Evolutionary conservation across 2,888 invertebrate genomes (phyloP), one percentile per base, ranked within the genome.

Genomic region (Aphelenchoides bicaudatus): DNA sequence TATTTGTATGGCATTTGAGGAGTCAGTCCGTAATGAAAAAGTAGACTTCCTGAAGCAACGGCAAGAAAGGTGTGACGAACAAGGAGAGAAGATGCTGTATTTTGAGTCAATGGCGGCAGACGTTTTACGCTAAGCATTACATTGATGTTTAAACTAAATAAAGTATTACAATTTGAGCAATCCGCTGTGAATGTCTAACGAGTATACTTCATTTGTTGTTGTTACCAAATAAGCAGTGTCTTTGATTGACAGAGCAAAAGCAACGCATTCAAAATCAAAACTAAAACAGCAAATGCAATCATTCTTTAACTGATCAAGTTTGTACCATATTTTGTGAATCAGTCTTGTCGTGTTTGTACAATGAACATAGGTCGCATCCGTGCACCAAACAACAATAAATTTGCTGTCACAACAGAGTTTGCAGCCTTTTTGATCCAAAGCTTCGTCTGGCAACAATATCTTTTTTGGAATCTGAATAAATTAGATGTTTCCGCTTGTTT

Each of bases 391-490:
- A 21, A 19, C 43, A n/a, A 43, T 43, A 25, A 19, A 43, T 19
- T 43, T 25, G 43, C 8, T 6, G 23, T 6, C 25, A 25, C 43
- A 43, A 19, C 21, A 43, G 16, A 43, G 23, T n/a, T 19, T 25
- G 23, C 43, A 43, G 16, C 43, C 21, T n/a, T 43, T 43, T n/a
- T 43, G 21, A 8, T 43, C 23, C 43, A 43, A 43, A 10, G 21
- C 21, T 25, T 43, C 43, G 43, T 43, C 43, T 25, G 43, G 43
- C 10, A 43, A 25, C 23, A 43, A 25, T 6, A 43, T 10, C n/a
- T 43, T 43, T 25, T 43, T 43, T 8, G 43, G 43, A n/a, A 43
- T 43, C 43, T 43, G 43, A 21, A 34, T 13, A n/a, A n/a, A n/a
- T n/a, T n/a, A n/a, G n/a, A n/a, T n/a, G n/a, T n/a, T n/a, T n/a